phyloP scores from a whole-genome alignment of 2,797 vertebrate species.

The Poecile montanus region DNA sequence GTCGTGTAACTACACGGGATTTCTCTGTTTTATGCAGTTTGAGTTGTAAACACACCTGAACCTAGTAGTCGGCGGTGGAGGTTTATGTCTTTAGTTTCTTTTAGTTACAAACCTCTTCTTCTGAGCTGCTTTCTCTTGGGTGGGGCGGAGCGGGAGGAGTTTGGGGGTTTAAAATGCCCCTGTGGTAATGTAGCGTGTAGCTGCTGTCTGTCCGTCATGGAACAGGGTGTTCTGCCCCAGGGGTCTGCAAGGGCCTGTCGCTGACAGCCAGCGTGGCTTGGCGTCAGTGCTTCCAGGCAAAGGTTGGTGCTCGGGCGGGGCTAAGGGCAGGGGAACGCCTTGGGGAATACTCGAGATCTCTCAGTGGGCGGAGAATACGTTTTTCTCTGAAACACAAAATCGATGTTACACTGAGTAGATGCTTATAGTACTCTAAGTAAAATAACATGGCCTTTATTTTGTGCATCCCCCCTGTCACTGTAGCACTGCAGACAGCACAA shows the following conservation, averaged over 20 bases:
- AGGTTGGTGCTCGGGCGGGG: background rate
- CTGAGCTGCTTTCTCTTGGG: background rate
- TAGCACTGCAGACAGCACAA: background rate
- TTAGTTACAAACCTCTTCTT: accelerated
- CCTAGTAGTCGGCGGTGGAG: accelerated
- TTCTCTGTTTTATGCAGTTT: background rate
- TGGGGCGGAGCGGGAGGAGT: background rate
- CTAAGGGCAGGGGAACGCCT: background rate
- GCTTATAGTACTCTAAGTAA: background rate
- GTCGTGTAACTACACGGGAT: accelerated
- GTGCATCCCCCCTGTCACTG: background rate
- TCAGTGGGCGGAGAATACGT: accelerated
- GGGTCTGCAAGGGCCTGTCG: background rate
- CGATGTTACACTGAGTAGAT: background rate
- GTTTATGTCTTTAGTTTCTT: background rate
- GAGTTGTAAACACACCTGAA: accelerated
- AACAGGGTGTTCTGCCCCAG: background rate
- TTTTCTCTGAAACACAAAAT: background rate
- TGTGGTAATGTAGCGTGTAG: accelerated
- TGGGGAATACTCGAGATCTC: background rate
- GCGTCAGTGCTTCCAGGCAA: background rate
- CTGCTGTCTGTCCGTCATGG: accelerated
- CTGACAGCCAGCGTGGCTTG: background rate
- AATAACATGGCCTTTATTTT: background rate
- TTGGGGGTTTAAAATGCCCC: background rate